These are phyloP conservation scores for Eurytoma californica DNA, from an alignment of 2,888 invertebrate genomes.

Conservation along the genomic window DNA sequence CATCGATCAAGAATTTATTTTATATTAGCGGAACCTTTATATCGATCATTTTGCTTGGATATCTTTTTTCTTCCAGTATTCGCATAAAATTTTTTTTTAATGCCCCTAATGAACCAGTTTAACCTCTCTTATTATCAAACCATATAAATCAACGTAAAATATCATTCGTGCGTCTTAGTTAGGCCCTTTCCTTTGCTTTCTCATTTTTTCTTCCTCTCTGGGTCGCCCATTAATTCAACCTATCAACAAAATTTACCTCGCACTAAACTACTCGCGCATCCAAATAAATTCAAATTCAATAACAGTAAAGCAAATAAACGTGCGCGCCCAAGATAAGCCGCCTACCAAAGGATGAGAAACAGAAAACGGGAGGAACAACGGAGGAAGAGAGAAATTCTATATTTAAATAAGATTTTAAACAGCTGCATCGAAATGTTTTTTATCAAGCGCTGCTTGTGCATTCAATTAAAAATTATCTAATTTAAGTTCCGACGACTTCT, in stretches of 20 bases:
- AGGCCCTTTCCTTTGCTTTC: background rate
- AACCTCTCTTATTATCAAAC: slow-evolving; percentile 38
- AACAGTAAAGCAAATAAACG: slow-evolving; percentile 42
- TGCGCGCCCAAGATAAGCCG: slow-evolving; percentile 14
- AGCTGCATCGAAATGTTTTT: background rate
- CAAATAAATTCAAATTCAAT: slow-evolving; percentile 51
- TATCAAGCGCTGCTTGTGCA: slow-evolving; percentile 13
- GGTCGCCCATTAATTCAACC: slow-evolving; percentile 37
- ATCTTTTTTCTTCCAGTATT: too few species aligned
- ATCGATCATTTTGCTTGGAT: too few species aligned
- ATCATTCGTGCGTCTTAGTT: slow-evolving; percentile 15
- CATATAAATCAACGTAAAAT: slow-evolving; percentile 47
- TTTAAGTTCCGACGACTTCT: background rate
- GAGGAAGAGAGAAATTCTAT: background rate
- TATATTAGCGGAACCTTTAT: too few species aligned
- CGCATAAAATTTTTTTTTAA: slow-evolving; percentile 21
- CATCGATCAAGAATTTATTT: too few species aligned
- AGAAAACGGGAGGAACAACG: background rate
- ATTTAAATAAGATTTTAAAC: slow-evolving; percentile 26
- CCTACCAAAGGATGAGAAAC: background rate
- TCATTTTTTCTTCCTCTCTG: background rate
- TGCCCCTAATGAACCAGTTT: slow-evolving; percentile 47
- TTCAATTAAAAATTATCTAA: background rate
- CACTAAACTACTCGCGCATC: slow-evolving; percentile 14
- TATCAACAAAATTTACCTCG: slow-evolving; percentile 41